Evolutionary conservation across 2,797 vertebrate species (phyloP).

Genomic region (Hippopotamyrus pictus): DNA sequence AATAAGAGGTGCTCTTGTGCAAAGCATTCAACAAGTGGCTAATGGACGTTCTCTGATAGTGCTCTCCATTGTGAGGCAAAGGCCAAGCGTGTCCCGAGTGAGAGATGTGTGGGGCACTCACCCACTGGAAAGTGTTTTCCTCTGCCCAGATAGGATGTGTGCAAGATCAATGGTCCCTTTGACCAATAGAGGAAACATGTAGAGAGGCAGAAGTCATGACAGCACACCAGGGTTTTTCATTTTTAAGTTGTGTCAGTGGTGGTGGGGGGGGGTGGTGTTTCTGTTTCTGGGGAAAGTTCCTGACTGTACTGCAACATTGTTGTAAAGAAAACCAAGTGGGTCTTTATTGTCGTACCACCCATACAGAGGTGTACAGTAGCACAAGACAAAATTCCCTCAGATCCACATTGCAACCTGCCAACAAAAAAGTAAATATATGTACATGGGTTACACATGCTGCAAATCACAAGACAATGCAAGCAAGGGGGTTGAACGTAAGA

Average conservation of each 20-base stretch:
- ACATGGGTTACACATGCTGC: neutral
- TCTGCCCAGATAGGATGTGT: neutral
- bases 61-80: slow-evolving; percentile 21
- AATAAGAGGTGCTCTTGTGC: slow-evolving; percentile 21
- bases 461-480: neutral
- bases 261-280: neutral
- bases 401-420: neutral
- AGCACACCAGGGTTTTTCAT: neutral
- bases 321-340: neutral
- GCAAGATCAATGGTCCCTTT: slow-evolving; percentile 10
- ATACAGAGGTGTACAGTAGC: neutral
- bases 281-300: neutral
- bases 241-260: neutral
- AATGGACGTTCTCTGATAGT: slow-evolving; percentile 14
- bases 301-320: neutral
- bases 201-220: neutral
- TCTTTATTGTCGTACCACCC: neutral
- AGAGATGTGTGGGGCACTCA: slow-evolving; percentile 5
- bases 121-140: slow-evolving; percentile 19
- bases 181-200: neutral
- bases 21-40: slow-evolving; percentile 6
- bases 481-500: neutral
- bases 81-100: slow-evolving; percentile 3
- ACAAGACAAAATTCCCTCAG: neutral
- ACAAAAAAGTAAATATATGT: neutral